Evolutionary conservation across 2,888 invertebrate species (phyloP), one percentile per base, ranked within the genome.

Genomic region (Hecatera dysodea): DNA sequence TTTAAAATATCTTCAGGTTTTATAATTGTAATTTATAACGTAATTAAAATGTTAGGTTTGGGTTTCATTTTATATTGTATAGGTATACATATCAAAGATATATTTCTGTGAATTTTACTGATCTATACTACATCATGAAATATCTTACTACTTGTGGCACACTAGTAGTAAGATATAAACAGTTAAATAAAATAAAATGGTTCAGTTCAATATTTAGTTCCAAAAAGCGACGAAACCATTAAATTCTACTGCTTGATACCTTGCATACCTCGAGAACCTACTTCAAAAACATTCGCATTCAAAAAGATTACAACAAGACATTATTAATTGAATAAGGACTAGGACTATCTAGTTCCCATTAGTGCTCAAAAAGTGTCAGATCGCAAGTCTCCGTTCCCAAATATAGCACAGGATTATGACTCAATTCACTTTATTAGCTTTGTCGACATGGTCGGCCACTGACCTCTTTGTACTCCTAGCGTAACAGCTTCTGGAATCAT

Each of bases 381-480:
- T 66, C 72, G 42, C 72, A 48, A 36, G 52, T 48, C 33, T 33
- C 33, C 17, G 46, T 73, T 46, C 57, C 52, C 33, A 52, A 60
- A 77, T 74, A 74, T 68, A 56, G 48, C 42, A 61, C 74, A 78
- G 63, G 64, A 68, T 69, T 48, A 73, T 72, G 57, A 73, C 57
- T 79, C 79, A 69, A 79, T 79, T 78, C 69, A 64, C 64, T 74
- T 65, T 68, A 75, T 69, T 69, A 64, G 44, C 27, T 42, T 52
- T 46, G 69, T 55, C 52, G 57, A 69, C 42, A 52, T 33, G 29
- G 44, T 53, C 62, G 75, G 69, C 69, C 80, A 69, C 62, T 77
- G 79, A 78, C 63, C 68, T 61, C 36, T 68, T 55, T 60, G 44
- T 63, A n/a, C 39, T 17, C 8, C 48, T 17, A 66, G 55, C 29